A percentile compares a stretch with the other conserved stretches of the same genome.
Evolutionary conservation across 2,888 invertebrate genomes (phyloP).

Genomic region (Dasysyrphus albostriatus): DNA sequence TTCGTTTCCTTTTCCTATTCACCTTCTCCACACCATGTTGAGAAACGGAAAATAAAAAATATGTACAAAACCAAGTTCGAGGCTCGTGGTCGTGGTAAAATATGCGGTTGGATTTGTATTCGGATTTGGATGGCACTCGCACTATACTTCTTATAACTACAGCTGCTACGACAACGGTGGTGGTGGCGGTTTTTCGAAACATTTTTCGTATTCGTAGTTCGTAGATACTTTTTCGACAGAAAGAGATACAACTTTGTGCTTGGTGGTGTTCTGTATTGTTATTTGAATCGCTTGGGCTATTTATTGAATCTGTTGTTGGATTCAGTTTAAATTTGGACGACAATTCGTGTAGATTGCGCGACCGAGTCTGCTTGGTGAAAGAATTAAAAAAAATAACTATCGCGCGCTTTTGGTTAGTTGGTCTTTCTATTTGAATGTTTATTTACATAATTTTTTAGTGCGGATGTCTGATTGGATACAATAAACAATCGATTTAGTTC

Average conservation of each 20-base stretch:
- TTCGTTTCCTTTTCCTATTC: constrained; percentile 43
- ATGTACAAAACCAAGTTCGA: constrained; percentile 58
- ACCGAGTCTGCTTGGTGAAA: constrained; percentile 49
- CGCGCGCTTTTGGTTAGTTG: constrained; percentile 72
- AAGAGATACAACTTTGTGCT: constrained; percentile 19
- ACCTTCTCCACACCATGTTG: constrained; percentile 55
- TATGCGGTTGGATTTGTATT: constrained; percentile 20
- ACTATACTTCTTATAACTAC: constrained; percentile 26
- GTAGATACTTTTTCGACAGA: constrained; percentile 59
- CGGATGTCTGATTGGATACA: constrained; percentile 40
- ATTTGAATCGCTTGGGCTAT: constrained; percentile 44
- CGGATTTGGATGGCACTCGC: constrained; percentile 8
- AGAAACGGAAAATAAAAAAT: constrained; percentile 21
- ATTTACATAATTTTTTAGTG: constrained; percentile 34
- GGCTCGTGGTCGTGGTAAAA: constrained; percentile 57
- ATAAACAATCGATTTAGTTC: constrained; percentile 8
- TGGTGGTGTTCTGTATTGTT: background rate
- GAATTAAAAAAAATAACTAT: constrained; percentile 23
- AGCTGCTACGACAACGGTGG: constrained; percentile 26
- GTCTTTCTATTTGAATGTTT: constrained; percentile 39
- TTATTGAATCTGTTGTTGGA: constrained; percentile 48
- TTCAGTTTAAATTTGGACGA: constrained; percentile 73
- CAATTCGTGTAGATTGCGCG: constrained; percentile 59
- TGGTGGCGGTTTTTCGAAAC: constrained; percentile 51
- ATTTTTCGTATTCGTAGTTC: constrained; percentile 31